Conservation (phyloP, 2,888 invertebrate genomes). For the Cryptus armator region DNA sequence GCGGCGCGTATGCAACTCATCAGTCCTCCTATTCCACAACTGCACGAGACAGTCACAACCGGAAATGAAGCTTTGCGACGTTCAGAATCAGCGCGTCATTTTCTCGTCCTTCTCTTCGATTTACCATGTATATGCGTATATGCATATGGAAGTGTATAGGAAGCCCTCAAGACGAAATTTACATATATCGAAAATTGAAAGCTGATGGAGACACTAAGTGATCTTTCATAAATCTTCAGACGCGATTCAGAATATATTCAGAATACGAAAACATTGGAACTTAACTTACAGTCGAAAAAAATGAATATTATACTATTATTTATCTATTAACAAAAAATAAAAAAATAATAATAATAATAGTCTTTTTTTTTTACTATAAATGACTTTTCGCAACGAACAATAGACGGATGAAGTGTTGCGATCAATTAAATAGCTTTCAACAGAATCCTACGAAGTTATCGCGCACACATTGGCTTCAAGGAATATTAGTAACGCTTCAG, state of each 20-base stretch:
- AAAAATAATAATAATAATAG: no score
- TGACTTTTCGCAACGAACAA: neutral
- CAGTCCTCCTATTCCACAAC: slow-evolving; percentile 28
- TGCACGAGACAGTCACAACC: slow-evolving; percentile 21
- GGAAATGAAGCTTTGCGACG: slow-evolving; percentile 56
- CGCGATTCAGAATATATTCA: neutral
- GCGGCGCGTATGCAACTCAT: slow-evolving; percentile 38
- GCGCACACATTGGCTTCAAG: slow-evolving; percentile 18
- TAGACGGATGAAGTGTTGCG: neutral
- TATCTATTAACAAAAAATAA: no score
- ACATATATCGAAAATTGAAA: neutral
- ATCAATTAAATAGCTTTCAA: slow-evolving; percentile 30
- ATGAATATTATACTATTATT: no score
- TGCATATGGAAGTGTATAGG: neutral
- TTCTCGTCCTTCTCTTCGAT: slow-evolving; percentile 22
- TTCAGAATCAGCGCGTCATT: slow-evolving; percentile 47
- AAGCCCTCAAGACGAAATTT: neutral
- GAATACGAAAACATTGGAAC: neutral
- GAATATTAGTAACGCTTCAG: slow-evolving; percentile 37
- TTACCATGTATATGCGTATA: neutral
- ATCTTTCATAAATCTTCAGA: neutral
- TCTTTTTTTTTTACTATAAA: no score
- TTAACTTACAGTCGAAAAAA: no score
- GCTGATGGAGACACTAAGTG: neutral
- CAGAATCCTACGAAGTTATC: neutral